These are phyloP conservation scores for Sminthopsis crassicaudata DNA, from an alignment of 2,113 vertebrate genomes.

Conservation along the genomic window DNA sequence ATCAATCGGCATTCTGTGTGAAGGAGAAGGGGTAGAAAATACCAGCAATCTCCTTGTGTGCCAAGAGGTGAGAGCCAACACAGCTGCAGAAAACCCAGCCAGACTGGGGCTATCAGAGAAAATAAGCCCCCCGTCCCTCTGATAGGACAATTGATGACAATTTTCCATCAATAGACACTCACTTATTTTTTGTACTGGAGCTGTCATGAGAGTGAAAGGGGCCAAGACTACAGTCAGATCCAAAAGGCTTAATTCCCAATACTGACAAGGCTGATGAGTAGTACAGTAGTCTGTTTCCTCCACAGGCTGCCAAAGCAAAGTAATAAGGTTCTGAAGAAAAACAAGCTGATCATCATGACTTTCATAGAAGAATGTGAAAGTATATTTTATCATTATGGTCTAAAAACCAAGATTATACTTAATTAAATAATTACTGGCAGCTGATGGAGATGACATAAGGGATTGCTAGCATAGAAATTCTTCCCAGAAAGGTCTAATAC, in stretches of 20 bases:
- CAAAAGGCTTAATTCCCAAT: background rate
- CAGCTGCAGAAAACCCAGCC: background rate
- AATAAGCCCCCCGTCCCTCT: background rate
- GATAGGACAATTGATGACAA: background rate
- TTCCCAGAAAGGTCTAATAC: background rate
- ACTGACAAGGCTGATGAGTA: background rate
- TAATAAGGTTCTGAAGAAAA: background rate
- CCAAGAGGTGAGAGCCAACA: constrained; percentile 1
- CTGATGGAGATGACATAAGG: background rate
- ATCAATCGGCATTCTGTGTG: background rate
- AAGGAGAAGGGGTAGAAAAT: background rate
- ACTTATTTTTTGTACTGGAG: background rate
- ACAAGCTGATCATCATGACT: background rate
- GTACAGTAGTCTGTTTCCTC: background rate
- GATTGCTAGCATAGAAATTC: background rate
- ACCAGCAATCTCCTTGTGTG: background rate
- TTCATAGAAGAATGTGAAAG: background rate
- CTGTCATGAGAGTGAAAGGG: background rate
- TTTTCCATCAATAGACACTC: background rate
- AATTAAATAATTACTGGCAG: background rate
- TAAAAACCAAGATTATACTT: background rate
- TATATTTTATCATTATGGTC: background rate
- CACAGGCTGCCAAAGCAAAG: background rate
- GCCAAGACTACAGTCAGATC: background rate
- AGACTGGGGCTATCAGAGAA: background rate